Percentiles rank a stretch among this genome's conserved stretches.
These are phyloP conservation scores for Diadegma fenestrale DNA, from an alignment of 2,888 invertebrate species.

Conservation along the genomic window DNA sequence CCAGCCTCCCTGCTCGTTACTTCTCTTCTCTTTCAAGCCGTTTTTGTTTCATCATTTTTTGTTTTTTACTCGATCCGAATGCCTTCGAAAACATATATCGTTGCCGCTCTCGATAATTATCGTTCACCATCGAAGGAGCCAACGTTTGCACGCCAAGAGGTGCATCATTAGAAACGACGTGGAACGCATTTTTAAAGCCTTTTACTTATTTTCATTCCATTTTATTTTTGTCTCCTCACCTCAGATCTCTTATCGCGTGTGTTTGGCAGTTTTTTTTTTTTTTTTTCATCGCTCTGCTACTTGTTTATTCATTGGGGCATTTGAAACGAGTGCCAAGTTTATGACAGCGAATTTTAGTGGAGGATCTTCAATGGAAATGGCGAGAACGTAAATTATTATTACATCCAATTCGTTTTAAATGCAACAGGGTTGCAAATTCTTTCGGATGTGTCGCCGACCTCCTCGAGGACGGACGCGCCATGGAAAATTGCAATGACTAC, in stretches of 20 bases:
- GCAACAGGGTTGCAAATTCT: not conserved
- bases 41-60: conserved; percentile 24
- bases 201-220: conserved; percentile 28
- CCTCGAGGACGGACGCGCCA: not conserved
- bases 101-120: conserved; percentile 62
- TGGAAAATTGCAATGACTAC: not conserved
- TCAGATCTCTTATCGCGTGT: conserved; percentile 8
- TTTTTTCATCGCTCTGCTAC: not conserved
- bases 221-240: not conserved
- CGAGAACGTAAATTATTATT: not conserved
- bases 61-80: conserved; percentile 50
- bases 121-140: conserved; percentile 53
- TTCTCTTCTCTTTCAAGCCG: conserved; percentile 2
- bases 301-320: not conserved
- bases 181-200: conserved; percentile 61
- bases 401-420: not conserved
- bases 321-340: conserved; percentile 7
- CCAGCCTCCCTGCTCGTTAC: conserved; percentile 15
- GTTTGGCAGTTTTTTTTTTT: conserved; percentile 1
- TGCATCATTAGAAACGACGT: conserved; percentile 63
- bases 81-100: conserved; percentile 64
- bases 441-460: not conserved
- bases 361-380: not conserved
- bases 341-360: not conserved
- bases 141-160: conserved; percentile 25